Base-by-base conservation (phyloP, 2,113 vertebrate genomes). In the Nerophis lumbriciformis region DNA sequence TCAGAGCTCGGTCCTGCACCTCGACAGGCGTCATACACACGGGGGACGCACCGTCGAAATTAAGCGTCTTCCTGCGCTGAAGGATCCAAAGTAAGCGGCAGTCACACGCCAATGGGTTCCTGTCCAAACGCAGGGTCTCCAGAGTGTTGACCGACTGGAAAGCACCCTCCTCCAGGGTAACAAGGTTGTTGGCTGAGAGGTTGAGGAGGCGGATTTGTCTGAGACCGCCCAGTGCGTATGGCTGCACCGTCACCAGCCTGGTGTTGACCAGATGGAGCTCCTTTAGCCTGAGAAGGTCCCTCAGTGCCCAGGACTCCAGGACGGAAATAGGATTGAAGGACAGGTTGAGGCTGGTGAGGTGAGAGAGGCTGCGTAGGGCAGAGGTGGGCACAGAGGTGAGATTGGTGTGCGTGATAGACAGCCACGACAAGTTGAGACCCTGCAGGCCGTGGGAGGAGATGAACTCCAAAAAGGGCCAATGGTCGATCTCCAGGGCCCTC, bases 21-120 rank as follows among this genome's bases (percentile, higher is more conserved):
- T 95, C 94, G 0, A 93, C 88, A 0, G 97, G 96, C 0, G 85
- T 86, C 70, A 90, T 88, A 64, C 97, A 99, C 76, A 93, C 88
- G 0, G 97, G 97, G 11, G 92, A 90, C 13, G 90, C 90, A 16
- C 92, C 90, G 0, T 97, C 94, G 0, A 98, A 99, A 83, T 96
- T 93, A 14, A 99, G 92, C 0, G 94, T 96, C 88, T 97, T 97
- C 8, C 95, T 90, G 0, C 94, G 93, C 84, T 98, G 96, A 67
- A 98, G 91, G 73, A 99, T 93, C 96, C 97, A 99, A 9, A 98
- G 91, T 51, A 99, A 90, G 39, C 97, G 95, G 66, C 97, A 99
- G 87, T 99, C 97, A 0, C 97, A 99, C 64, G 94, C 92, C 73
- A 99, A 82, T 1, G 97, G 97, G 83, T 98, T 99, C 44, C 88